Evolutionary conservation across 2,888 invertebrate genomes (phyloP), one percentile per base, ranked within the genome.

Genomic region (Eupithecia vulgata): DNA sequence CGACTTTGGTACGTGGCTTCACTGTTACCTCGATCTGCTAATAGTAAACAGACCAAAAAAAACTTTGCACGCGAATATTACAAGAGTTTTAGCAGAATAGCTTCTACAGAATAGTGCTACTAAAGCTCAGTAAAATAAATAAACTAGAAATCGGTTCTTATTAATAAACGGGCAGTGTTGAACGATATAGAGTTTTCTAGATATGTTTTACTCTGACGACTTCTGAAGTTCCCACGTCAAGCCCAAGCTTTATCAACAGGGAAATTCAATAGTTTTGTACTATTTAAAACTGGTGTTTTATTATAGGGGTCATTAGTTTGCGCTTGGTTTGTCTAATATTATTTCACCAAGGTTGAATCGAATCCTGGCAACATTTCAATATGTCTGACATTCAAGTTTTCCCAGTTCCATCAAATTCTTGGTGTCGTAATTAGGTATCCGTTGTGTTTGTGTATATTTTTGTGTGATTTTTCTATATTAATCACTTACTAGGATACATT

Each of bases 211-310:
- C 45, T 74, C 68, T 78, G 76, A 75, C 74, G 75, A 77, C 76
- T 79, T 72, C 79, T 76, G 48, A 76, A 68, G 59, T 57, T 62
- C 48, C 17, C 69, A 62, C 40, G 62, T 69, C 25, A 74, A 77
- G 80, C 79, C 69, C 72, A 79, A 80, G 80, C 79, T 62, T 42
- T 70, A 78, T 71, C 72, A 57, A 57, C 72, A 75, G 71, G 75
- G 75, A 69, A 73, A 75, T 71, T 40, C 66, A 76, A 74, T 75
- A 67, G 70, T 68, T 75, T 68, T 52, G 40, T 52, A 17, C 72
- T 76, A 75, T 67, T 67, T 70, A 52, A 59, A 68, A 71, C 69
- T 66, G 69, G 72, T 70, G 69, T 74, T 73, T 37, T 71, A 75
- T 74, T 67, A 40, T 73, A 72, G 69, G 75, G 76, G 68, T 75